A percentile compares a stretch with the other conserved stretches of the same genome.
phyloP scores from a whole-genome alignment of 2,888 invertebrate species.

The Brachyptera putata region DNA sequence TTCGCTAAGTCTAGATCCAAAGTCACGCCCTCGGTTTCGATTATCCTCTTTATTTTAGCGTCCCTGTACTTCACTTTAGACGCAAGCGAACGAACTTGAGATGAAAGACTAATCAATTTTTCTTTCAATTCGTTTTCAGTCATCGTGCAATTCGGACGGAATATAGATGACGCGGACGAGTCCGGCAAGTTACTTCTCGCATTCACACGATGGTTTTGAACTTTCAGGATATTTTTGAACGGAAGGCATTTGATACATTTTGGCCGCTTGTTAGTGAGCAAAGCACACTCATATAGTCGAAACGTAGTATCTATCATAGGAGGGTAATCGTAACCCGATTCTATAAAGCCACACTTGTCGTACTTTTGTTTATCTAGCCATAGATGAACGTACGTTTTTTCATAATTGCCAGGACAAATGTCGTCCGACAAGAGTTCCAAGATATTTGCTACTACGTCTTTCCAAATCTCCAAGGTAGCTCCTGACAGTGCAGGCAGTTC shows the following conservation, averaged over 20 bases:
- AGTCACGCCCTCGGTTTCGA: not conserved
- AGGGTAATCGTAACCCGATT: not conserved
- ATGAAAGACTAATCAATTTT: not conserved
- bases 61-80: not conserved
- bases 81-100: not conserved
- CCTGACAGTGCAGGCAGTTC: not conserved
- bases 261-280: not conserved
- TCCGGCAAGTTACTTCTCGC: not conserved
- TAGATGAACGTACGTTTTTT: not conserved
- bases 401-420: not conserved
- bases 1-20: not conserved
- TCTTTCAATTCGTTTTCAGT: not conserved
- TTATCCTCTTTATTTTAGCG: not conserved
- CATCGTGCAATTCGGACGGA: not conserved
- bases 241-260: not conserved
- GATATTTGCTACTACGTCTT: not conserved
- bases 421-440: not conserved
- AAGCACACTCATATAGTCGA: not conserved
- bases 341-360: not conserved
- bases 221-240: not conserved
- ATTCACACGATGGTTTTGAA: not conserved
- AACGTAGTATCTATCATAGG: not conserved
- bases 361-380: not conserved
- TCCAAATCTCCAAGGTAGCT: not conserved
- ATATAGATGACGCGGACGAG: not conserved